A percentile compares a stretch with the other conserved stretches of the same genome.
Evolutionary conservation across 2,888 invertebrate genomes (phyloP).

Genomic region (Agapostemon virescens): DNA sequence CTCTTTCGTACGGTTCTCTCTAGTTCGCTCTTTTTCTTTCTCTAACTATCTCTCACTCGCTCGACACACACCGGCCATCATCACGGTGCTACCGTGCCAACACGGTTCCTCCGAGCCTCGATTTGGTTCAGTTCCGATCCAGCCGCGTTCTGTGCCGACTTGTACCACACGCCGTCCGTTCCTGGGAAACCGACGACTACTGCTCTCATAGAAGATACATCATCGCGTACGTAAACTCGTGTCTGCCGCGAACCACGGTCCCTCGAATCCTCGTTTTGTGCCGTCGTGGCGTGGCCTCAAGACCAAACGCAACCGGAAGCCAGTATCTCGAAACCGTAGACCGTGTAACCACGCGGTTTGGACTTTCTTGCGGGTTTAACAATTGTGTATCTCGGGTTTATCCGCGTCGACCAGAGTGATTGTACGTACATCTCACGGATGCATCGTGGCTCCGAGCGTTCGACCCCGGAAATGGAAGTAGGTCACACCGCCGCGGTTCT

Average conservation of each 20-base stretch:
- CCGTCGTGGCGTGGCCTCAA: slow-evolving; percentile 41
- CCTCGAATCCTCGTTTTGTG: slow-evolving; percentile 29
- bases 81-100: slow-evolving; percentile 42
- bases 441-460: background rate
- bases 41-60: background rate
- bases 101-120: slow-evolving; percentile 8
- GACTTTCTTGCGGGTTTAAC: slow-evolving; percentile 13
- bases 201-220: background rate
- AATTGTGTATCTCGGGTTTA: background rate
- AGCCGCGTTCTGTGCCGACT: slow-evolving; percentile 41
- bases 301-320: slow-evolving; percentile 44
- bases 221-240: slow-evolving; percentile 37
- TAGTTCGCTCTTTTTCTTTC: background rate
- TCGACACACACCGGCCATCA: slow-evolving; percentile 23
- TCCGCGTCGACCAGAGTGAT: slow-evolving; percentile 24
- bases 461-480: background rate
- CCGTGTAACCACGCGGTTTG: slow-evolving; percentile 35
- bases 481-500: background rate
- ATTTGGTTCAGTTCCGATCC: slow-evolving; percentile 31
- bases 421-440: background rate
- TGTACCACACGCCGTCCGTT: slow-evolving; percentile 3
- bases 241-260: slow-evolving; percentile 25
- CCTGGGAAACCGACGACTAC: slow-evolving; percentile 14
- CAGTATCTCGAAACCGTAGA: slow-evolving; percentile 22
- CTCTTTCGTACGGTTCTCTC: background rate